A percentile compares a stretch with the other conserved stretches of the same genome.
phyloP scores from a whole-genome alignment of 2,888 invertebrate genomes.

The Philhelius pedissequus region DNA sequence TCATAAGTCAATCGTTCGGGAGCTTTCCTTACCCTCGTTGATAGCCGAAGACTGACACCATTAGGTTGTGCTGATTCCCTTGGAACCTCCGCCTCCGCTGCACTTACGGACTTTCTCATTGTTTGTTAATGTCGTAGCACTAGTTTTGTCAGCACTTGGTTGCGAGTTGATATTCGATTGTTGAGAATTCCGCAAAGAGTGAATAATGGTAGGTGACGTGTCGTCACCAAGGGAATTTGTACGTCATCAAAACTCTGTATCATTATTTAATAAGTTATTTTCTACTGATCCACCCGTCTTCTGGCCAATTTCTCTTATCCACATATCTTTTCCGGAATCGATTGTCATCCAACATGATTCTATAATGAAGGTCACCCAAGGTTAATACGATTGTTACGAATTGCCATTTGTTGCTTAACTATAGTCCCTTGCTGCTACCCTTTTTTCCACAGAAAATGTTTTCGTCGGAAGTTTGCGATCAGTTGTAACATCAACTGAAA shows the following conservation, averaged over 20 bases:
- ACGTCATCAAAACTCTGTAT: background rate
- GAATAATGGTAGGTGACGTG: background rate
- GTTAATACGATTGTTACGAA: background rate
- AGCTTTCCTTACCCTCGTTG: background rate
- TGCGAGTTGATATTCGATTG: background rate
- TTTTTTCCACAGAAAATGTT: conserved; percentile 1
- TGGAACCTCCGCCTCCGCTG: background rate
- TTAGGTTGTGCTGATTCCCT: background rate
- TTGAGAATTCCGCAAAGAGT: background rate
- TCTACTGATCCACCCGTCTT: background rate
- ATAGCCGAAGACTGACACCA: background rate
- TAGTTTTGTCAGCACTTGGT: too few relatives aligned
- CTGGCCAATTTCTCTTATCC: conserved; percentile 7
- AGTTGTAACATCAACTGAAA: background rate
- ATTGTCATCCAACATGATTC: conserved; percentile 7
- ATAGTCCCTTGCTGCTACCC: background rate
- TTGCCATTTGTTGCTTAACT: background rate
- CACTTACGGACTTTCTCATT: background rate
- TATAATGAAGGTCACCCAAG: conserved; percentile 16
- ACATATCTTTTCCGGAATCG: background rate
- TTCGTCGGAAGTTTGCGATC: background rate
- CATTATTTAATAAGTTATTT: background rate
- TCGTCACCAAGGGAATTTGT: background rate
- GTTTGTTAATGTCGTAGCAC: too few relatives aligned
- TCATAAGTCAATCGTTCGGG: conserved; percentile 1